Base-by-base conservation (phyloP, 2,797 vertebrate genomes). In the Ciconia nigra region DNA sequence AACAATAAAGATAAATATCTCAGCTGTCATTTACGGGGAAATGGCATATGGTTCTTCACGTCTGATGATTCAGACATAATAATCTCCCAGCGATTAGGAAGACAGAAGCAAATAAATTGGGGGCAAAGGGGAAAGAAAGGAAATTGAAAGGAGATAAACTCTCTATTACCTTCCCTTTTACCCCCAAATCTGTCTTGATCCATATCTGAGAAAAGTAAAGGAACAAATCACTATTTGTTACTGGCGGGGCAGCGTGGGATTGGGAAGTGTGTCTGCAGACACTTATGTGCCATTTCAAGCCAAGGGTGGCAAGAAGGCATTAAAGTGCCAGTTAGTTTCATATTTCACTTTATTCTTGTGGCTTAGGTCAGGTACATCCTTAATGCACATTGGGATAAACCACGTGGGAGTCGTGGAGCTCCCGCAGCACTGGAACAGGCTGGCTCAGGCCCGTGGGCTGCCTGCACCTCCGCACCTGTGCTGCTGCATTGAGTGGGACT, bases 51-150 rank as follows among this genome's bases (percentile, higher is more conserved):
- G 69, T 54, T 94, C 89, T 93, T 77, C 85, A 74, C 58, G 44
- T 66, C 65, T 65, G 85, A 63, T 89, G 89, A 92, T 59, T 94
- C 88, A 89, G 89, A 87, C 42, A 24, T 83, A 18, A 93, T 83
- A 72, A 82, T 79, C 62, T 94, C 62, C 26, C 35, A 58, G 65
- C 2, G 12, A 89, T 82, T 86, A 87, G 42, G 73, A 95, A 90
- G 72, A 90, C 58, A 91, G 63, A 92, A 8, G 39, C 49, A 93
- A 87, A 81, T 73, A 90, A 81, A 87, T 41, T 69, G 49, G 33
- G 51, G 41, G 37, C 70, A 87, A 82, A 89, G 69, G 59, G 35
- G n/a, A 76, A 81, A 89, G 81, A 87, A 81, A 88, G 26, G 72
- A 88, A 96, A 90, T 2, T 58, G 70, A 87, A 86, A 65, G 58